Conservation (phyloP, 2,113 vertebrate genomes). For the Ariopsis seemanni region DNA sequence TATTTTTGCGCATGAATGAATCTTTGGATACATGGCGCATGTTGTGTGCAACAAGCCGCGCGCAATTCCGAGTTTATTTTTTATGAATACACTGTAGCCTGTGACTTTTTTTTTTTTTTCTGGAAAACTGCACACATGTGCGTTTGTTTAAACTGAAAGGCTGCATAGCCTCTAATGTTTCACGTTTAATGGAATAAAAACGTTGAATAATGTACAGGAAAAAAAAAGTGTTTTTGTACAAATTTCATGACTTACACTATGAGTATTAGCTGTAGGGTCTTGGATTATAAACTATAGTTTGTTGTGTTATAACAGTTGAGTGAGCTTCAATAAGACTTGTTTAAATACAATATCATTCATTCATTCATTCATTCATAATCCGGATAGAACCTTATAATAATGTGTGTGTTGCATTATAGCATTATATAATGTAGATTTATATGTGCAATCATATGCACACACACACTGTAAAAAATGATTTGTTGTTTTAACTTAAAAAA, state of each 20-base stretch:
- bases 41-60: not conserved
- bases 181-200: conserved; percentile 63
- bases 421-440: not conserved
- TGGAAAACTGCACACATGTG: conserved; percentile 21
- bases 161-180: conserved; percentile 16
- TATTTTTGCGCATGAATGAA: conserved; percentile 15
- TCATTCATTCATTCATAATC: not conserved
- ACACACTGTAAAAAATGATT: not conserved
- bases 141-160: conserved; percentile 5
- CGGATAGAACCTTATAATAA: not conserved
- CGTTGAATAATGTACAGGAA: conserved; percentile 57
- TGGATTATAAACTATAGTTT: not conserved
- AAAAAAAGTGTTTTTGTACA: conserved; percentile 46
- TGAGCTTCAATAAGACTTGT: no score
- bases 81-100: not conserved
- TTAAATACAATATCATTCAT: not conserved
- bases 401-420: not conserved
- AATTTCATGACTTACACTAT: not conserved
- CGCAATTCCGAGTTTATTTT: not conserved
- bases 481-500: no score
- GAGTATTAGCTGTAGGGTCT: not conserved
- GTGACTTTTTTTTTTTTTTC: not conserved
- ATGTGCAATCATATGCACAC: not conserved
- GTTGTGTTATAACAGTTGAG: not conserved
- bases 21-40: not conserved